A percentile compares a stretch with the other conserved stretches of the same genome.
phyloP scores from a whole-genome alignment of 2,888 invertebrate genomes.

The Galeruca laticollis region DNA sequence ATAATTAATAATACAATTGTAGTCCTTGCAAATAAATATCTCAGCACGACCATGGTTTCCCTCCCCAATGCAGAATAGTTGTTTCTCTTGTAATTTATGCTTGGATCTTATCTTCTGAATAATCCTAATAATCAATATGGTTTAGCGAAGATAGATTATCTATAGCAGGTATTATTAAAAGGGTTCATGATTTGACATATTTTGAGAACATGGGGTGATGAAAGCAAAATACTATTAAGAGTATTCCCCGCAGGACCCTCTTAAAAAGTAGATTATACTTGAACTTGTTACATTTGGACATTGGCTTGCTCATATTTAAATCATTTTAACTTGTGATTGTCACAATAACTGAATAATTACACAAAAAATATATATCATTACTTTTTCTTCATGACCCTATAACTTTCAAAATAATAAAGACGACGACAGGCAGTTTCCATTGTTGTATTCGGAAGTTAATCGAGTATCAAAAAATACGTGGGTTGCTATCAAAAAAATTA shows the following conservation, averaged over 20 bases:
- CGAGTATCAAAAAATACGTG: too few relatives aligned
- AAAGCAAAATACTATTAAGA: constrained; percentile 3
- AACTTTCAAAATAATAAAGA: too few relatives aligned
- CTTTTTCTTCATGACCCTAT: too few relatives aligned
- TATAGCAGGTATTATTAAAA: constrained; percentile 39
- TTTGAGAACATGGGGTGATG: constrained; percentile 27
- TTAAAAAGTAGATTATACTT: too few relatives aligned
- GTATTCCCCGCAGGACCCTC: neutral
- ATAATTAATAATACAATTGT: neutral
- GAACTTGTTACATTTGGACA: too few relatives aligned
- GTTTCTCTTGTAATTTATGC: constrained; percentile 38
- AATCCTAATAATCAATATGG: constrained; percentile 45
- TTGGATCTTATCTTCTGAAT: constrained; percentile 43
- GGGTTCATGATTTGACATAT: constrained; percentile 44
- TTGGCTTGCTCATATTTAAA: too few relatives aligned
- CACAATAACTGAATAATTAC: too few relatives aligned
- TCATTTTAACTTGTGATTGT: too few relatives aligned
- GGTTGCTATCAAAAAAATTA: too few relatives aligned
- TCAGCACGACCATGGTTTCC: neutral
- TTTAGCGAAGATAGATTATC: constrained; percentile 39
- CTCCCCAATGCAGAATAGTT: neutral
- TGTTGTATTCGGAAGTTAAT: too few relatives aligned
- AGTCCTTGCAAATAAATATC: neutral
- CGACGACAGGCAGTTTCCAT: too few relatives aligned
- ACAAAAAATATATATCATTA: too few relatives aligned